These are phyloP conservation scores for Lasiurus cinereus DNA, from an alignment of 2,113 vertebrate species.

Conservation along the genomic window DNA sequence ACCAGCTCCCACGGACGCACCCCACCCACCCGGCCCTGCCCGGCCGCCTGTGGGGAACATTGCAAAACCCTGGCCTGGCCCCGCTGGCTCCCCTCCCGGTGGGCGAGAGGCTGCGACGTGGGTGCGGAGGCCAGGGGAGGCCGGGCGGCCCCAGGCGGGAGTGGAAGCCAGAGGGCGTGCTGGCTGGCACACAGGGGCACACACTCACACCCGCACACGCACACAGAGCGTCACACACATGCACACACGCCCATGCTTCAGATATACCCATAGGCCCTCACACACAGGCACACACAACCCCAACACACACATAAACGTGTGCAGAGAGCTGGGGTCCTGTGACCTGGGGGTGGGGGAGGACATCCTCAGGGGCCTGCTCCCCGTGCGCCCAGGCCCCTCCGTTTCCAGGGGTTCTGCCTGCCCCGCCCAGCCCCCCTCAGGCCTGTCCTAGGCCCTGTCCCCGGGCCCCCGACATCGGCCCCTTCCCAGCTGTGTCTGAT, in stretches of 20 bases:
- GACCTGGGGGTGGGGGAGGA: fast-evolving
- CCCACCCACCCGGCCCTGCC: neutral
- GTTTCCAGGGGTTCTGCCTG: neutral
- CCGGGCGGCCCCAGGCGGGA: no score
- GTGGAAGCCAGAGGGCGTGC: neutral
- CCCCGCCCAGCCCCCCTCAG: neutral
- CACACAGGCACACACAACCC: no score
- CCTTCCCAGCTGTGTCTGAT: neutral
- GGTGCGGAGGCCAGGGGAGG: neutral
- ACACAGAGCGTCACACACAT: neutral
- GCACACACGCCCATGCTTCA: no score
- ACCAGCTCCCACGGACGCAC: fast-evolving
- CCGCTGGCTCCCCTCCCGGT: neutral
- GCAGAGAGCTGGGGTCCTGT: no score
- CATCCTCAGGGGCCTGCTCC: neutral
- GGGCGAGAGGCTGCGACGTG: neutral
- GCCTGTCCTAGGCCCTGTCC: no score
- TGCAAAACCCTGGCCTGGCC: slow-evolving; percentile 29
- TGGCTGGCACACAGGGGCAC: neutral
- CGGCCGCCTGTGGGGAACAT: neutral
- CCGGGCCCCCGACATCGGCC: fast-evolving
- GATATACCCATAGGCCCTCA: no score
- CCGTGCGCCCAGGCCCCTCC: no score
- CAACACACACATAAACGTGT: no score
- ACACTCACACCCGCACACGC: no score